These are phyloP conservation scores for Heterodera carotae DNA, from an alignment of 1,140 invertebrate genomes.

Conservation along the genomic window DNA sequence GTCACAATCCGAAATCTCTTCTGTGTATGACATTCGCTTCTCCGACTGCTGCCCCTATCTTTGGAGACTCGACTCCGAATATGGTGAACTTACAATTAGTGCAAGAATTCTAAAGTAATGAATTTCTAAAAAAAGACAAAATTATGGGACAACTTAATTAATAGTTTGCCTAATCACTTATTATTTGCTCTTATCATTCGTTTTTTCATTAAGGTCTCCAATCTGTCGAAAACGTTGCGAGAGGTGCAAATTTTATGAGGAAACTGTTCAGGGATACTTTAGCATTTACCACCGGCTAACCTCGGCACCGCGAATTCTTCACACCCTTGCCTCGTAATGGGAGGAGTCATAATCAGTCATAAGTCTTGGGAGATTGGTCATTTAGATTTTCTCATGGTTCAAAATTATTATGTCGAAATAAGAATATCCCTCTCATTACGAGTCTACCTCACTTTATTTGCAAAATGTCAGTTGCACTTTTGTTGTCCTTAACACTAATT, in stretches of 20 bases:
- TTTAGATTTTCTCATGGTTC: too few species aligned
- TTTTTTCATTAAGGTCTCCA: slow-evolving; percentile 20
- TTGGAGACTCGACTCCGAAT: slow-evolving; percentile 48
- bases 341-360: too few species aligned
- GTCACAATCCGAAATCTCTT: slow-evolving; percentile 31
- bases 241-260: slow-evolving; percentile 30
- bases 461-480: background rate
- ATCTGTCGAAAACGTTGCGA: slow-evolving; percentile 9
- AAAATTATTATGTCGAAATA: too few species aligned
- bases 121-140: too few species aligned
- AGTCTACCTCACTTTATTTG: background rate
- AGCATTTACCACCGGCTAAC: slow-evolving; percentile 30
- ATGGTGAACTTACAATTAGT: slow-evolving; percentile 18
- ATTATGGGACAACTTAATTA: too few species aligned
- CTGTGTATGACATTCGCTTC: slow-evolving; percentile 51
- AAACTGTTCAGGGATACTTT: slow-evolving; percentile 41
- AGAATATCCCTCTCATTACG: background rate
- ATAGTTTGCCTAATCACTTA: too few species aligned
- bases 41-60: slow-evolving; percentile 51
- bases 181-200: too few species aligned
- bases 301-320: background rate
- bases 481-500: too few species aligned
- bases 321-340: background rate
- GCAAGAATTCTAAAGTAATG: background rate
- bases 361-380: too few species aligned